Evolutionary conservation across 2,888 invertebrate genomes (phyloP).

Genomic region (Cartodere bifasciata): DNA sequence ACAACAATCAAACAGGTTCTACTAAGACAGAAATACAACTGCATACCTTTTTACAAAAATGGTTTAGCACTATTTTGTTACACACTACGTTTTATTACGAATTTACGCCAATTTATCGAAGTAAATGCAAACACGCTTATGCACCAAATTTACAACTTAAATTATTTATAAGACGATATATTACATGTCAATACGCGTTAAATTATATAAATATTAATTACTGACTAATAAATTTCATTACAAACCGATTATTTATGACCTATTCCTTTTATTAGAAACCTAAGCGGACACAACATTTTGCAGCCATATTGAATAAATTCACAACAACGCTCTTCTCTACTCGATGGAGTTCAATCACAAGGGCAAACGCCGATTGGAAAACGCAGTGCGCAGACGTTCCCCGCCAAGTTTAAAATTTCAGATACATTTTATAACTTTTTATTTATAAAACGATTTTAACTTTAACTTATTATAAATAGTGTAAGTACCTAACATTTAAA

Average conservation of each 20-base stretch:
- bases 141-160: conserved; percentile 13
- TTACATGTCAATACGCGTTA: conserved; percentile 15
- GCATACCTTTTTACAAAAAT: too few species aligned
- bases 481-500: too few species aligned
- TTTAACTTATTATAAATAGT: too few species aligned
- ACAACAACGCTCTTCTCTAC: conserved; percentile 35
- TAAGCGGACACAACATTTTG: conserved; percentile 47
- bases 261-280: too few species aligned
- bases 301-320: conserved; percentile 54
- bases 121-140: conserved; percentile 22
- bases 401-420: conserved; percentile 28
- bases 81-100: too few species aligned
- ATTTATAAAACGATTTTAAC: too few species aligned
- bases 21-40: too few species aligned
- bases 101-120: too few species aligned
- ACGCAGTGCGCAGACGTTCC: conserved; percentile 26
- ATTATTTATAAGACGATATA: conserved; percentile 12
- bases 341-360: conserved; percentile 40
- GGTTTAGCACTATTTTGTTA: too few species aligned
- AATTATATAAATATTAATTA: too few species aligned
- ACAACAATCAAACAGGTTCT: too few species aligned
- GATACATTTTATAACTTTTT: neutral
- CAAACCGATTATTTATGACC: conserved; percentile 17
- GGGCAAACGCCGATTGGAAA: conserved; percentile 36
- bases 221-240: conserved; percentile 14